Evolutionary conservation across 2,113 vertebrate species (phyloP).

Genomic region (Colius striatus): DNA sequence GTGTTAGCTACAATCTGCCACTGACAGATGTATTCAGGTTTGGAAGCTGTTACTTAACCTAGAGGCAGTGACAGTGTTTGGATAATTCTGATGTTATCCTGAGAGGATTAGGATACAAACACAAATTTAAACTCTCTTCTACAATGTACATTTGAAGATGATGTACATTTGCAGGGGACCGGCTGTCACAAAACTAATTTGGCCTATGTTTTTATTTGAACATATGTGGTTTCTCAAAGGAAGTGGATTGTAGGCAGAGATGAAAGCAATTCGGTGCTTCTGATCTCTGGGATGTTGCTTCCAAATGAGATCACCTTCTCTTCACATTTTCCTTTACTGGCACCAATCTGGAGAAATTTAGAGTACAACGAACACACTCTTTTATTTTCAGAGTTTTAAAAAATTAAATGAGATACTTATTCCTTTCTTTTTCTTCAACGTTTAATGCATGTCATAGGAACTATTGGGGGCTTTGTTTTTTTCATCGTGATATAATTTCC

Average conservation of each 20-base stretch:
- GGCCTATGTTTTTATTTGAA: conserved; percentile 49
- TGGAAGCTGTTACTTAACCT: conserved; percentile 58
- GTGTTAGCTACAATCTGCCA: conserved; percentile 57
- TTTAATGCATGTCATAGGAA: not conserved
- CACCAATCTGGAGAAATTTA: not conserved
- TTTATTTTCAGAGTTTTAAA: conserved; percentile 2
- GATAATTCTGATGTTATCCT: conserved; percentile 61
- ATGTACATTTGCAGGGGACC: conserved; percentile 36
- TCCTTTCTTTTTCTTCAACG: not conserved
- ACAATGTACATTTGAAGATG: not conserved
- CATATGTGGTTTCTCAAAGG: conserved; percentile 48
- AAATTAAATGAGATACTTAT: not conserved
- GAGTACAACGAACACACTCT: not conserved
- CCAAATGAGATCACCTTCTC: conserved; percentile 23
- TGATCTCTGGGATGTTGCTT: conserved; percentile 39
- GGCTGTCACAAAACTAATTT: conserved; percentile 28
- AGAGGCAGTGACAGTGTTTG: conserved; percentile 29
- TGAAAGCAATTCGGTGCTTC: conserved; percentile 41
- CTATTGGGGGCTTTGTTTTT: not conserved
- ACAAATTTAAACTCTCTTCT: conserved; percentile 48
- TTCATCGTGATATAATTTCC: conserved; percentile 9
- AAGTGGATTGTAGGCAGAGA: conserved; percentile 38
- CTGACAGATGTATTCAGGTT: conserved; percentile 65
- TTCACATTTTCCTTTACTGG: conserved; percentile 8
- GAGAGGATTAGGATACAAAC: conserved; percentile 52